These are phyloP conservation scores for Iselma pallidipennis DNA, from an alignment of 2,888 invertebrate genomes.

Conservation along the genomic window DNA sequence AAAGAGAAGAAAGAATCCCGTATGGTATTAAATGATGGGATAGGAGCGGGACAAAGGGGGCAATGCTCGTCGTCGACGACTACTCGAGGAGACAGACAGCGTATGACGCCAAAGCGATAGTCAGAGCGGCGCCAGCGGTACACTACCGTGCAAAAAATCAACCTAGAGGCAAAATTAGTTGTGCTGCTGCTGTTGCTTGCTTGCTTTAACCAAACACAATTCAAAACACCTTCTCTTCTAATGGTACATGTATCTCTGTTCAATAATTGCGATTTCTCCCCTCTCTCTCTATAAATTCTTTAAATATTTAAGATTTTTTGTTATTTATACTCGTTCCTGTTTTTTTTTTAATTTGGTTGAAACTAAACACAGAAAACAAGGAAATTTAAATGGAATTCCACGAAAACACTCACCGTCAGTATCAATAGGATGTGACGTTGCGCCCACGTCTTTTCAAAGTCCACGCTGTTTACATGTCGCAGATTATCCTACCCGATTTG, in stretches of 20 bases:
- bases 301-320: too few species aligned
- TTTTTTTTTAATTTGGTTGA: too few species aligned
- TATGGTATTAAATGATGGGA: too few species aligned
- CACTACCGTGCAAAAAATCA: conserved; percentile 55
- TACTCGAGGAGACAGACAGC: conserved; percentile 52
- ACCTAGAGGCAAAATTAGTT: conserved; percentile 21
- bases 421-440: conserved; percentile 32
- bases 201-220: not conserved
- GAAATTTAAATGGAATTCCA: not conserved
- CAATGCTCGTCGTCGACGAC: conserved; percentile 43
- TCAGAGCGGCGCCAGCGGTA: conserved; percentile 57
- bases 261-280: too few species aligned
- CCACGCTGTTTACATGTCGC: not conserved
- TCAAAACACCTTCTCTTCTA: not conserved
- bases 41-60: conserved; percentile 47
- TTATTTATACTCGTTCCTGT: too few species aligned
- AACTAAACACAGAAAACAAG: too few species aligned
- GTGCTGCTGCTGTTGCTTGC: too few species aligned
- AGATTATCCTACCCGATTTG: not conserved
- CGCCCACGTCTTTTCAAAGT: conserved; percentile 32
- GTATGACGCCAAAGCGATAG: conserved; percentile 58
- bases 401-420: conserved; percentile 33
- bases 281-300: not conserved
- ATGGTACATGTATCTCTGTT: too few species aligned
- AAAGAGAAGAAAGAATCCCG: too few species aligned